Base-by-base conservation (phyloP, 2,113 vertebrate species). In the Procavia capensis region DNA sequence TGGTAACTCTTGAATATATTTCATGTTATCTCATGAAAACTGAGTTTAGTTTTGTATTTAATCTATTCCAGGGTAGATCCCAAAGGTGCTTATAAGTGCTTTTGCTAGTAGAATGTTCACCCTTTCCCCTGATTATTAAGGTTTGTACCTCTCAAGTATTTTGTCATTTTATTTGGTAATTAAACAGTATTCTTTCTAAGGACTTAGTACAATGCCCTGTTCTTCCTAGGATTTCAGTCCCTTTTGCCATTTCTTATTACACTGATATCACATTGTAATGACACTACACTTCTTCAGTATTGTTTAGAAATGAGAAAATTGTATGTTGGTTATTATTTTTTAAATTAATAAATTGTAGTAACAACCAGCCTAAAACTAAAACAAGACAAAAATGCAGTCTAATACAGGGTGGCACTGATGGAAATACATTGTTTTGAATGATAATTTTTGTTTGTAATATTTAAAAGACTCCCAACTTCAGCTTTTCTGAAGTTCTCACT, bases 211-310 rank as follows among this genome's bases (percentile, higher is more conserved):
- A 29, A 3, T n/a, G 5, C 5, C 10, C 34, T 57, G 2, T 54
- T 25, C 20, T 57, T 7, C 39, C 6, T 39, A 14, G 4, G 19
- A 24, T 2, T 74, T 1, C 8, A 5, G 2, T 61, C 5, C 0
- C 13, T 25, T 39, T 24, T 27, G 22, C 1, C 14, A 13, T 59
- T 90, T 79, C 5, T 41, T 47, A 34, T n/a, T n/a, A n/a, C n/a
- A n/a, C n/a, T n/a, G n/a, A n/a, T n/a, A n/a, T n/a, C n/a, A n/a
- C n/a, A n/a, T n/a, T n/a, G n/a, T 57, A 29, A 27, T 45, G 2
- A 9, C 10, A 43, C 2, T 41, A 2, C 0, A 7, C 0, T 74
- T 80, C 22, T 47, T 78, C 1, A 9, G 16, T 1, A 54, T 54
- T n/a, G 22, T 34, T 7, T 45, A 54, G 29, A 64, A 90, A 88